Evolutionary conservation across 2,797 vertebrate species (phyloP).

Genomic region (Karalla daura): DNA sequence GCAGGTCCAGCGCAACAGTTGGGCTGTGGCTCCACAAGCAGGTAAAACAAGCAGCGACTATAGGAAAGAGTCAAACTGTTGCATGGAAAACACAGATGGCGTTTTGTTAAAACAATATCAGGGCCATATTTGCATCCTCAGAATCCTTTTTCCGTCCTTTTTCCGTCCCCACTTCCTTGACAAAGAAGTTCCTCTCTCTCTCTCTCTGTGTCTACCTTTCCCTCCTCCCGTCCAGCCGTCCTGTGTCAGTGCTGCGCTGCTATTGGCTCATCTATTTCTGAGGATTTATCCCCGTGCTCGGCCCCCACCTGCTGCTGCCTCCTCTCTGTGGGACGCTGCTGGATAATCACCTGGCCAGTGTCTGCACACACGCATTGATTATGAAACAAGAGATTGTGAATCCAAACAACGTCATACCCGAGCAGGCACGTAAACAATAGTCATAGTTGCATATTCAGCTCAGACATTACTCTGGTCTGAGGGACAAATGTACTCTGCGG

Average conservation of each 20-base stretch:
- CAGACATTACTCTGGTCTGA: too few species aligned
- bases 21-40: constrained; percentile 24
- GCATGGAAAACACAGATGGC: constrained; percentile 2
- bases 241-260: constrained; percentile 30
- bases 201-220: constrained; percentile 14
- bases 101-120: constrained; percentile 18
- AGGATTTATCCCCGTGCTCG: constrained; percentile 65
- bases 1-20: constrained; percentile 76
- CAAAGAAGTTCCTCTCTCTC: constrained; percentile 1
- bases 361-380: constrained; percentile 56
- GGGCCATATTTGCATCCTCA: constrained; percentile 18
- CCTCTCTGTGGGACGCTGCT: constrained; percentile 26
- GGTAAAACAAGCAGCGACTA: constrained; percentile 22
- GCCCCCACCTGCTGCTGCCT: constrained; percentile 37
- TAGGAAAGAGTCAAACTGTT: not conserved
- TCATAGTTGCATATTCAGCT: too few species aligned
- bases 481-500: too few species aligned
- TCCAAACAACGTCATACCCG: constrained; percentile 49
- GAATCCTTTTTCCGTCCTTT: constrained; percentile 9
- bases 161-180: not conserved
- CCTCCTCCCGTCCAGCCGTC: constrained; percentile 33
- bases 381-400: too few species aligned
- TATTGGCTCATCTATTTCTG: constrained; percentile 79
- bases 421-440: constrained; percentile 13
- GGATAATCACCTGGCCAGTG: constrained; percentile 61